Evolutionary conservation across 2,113 vertebrate species (phyloP).

Genomic region (Glareola pratincola): DNA sequence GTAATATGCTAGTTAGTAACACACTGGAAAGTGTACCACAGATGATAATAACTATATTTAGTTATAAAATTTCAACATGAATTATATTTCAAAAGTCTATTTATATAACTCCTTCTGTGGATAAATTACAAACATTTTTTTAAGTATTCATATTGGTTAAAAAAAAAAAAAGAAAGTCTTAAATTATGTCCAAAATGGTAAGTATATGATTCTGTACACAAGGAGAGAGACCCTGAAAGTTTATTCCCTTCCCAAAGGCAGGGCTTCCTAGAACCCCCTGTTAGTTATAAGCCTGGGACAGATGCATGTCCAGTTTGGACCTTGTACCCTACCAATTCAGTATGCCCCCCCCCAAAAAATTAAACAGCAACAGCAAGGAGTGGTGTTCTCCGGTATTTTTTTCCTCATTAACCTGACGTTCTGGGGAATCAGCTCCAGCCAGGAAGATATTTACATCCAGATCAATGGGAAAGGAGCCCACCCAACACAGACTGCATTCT

Average conservation of each 20-base stretch:
- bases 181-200: not conserved
- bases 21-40: not conserved
- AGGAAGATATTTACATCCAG: slow-evolving; percentile 25
- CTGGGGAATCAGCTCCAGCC: not conserved
- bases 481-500: not conserved
- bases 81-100: not conserved
- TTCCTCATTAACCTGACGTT: not conserved
- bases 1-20: not conserved
- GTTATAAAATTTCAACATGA: not conserved
- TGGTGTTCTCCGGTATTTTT: not conserved
- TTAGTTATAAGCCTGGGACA: not conserved
- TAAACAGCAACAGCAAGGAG: not conserved
- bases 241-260: not conserved
- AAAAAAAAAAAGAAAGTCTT: not conserved
- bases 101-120: not conserved
- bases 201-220: not conserved
- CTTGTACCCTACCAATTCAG: not conserved
- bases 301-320: not conserved
- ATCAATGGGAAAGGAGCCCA: slow-evolving; percentile 6
- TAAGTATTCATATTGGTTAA: not conserved
- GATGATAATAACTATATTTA: not conserved
- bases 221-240: not conserved
- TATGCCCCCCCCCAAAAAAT: not conserved
- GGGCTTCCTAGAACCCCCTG: not conserved
- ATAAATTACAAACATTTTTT: not conserved